Evolutionary conservation across 2,888 invertebrate species (phyloP), one percentile per base, ranked within the genome.

Genomic region (Ommatoiulus sabulosus): DNA sequence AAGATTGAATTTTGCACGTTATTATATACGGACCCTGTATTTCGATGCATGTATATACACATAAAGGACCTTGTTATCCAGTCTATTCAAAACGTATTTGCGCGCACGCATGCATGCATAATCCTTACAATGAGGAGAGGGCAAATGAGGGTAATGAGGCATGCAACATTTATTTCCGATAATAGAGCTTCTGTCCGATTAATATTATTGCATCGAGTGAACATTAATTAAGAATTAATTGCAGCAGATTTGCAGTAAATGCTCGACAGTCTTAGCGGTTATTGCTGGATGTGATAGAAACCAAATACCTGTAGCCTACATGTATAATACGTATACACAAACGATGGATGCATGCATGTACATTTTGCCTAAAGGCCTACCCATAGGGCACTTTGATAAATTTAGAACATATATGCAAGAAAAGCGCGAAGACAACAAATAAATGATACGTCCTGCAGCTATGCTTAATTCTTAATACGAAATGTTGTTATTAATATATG

Each of bases 31-130:
- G 35, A 35, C 52, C 52, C 17, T 52, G 2, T 52, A 52, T 52
- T 12, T 4, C 12, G 4, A 52, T 52, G 52, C 52, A 52, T 52
- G 52, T 17, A 10, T 52, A 52, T 15, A 52, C 7, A 12, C 15
- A 52, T 17, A 52, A 52, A 52, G 52, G 52, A 15, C 52, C 52
- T 52, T 52, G 52, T 12, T 52, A 52, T 52, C 15, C 52, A 52
- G 35, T 52, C 52, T 17, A 52, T 12, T 52, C 52, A 52, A 52
- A 52, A 52, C 52, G 7, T n/a, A 63, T 63, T 63, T 63, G 63
- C 63, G n/a, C 20, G 63, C 63, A 63, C n/a, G 63, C 17, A 63
- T 52, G 63, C 63, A 63, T 63, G 63, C 17, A 63, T 52, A 63
- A 63, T 63, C 63, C 63, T 3, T n/a, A 63, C 20, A 52, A 52